These are phyloP conservation scores for Margarornis squamiger DNA, from an alignment of 2,797 vertebrate species.

Conservation along the genomic window DNA sequence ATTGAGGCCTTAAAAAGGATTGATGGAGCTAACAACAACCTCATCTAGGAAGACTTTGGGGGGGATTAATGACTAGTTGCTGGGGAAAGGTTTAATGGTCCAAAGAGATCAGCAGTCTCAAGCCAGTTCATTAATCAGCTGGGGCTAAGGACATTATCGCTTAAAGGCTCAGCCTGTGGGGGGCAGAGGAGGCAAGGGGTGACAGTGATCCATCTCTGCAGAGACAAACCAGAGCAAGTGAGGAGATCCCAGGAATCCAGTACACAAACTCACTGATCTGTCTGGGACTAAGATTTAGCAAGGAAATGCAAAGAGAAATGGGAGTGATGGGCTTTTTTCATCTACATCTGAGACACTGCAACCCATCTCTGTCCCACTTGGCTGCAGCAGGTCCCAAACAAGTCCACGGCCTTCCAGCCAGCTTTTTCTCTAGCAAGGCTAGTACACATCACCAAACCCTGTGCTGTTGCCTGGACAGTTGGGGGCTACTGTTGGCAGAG, in stretches of 20 bases:
- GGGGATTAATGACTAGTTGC: conserved; percentile 26
- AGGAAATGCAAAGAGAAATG: not conserved
- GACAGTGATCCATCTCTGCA: not conserved
- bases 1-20: conserved; percentile 45
- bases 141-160: not conserved
- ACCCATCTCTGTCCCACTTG: not conserved
- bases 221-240: not conserved
- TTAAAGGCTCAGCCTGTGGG: not conserved
- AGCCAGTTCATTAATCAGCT: conserved; percentile 57
- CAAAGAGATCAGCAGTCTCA: conserved; percentile 43
- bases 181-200: not conserved
- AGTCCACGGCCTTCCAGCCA: not conserved
- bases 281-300: not conserved
- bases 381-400: not conserved
- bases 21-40: conserved; percentile 34
- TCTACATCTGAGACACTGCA: not conserved
- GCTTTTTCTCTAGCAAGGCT: not conserved
- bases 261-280: not conserved
- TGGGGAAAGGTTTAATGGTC: conserved; percentile 52
- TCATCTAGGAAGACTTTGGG: not conserved
- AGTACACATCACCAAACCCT: not conserved
- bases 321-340: not conserved
- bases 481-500: not conserved
- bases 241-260: not conserved
- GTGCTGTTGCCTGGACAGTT: not conserved